phyloP scores from a whole-genome alignment of 2,113 vertebrate species.

The Mystacornis crossleyi region DNA sequence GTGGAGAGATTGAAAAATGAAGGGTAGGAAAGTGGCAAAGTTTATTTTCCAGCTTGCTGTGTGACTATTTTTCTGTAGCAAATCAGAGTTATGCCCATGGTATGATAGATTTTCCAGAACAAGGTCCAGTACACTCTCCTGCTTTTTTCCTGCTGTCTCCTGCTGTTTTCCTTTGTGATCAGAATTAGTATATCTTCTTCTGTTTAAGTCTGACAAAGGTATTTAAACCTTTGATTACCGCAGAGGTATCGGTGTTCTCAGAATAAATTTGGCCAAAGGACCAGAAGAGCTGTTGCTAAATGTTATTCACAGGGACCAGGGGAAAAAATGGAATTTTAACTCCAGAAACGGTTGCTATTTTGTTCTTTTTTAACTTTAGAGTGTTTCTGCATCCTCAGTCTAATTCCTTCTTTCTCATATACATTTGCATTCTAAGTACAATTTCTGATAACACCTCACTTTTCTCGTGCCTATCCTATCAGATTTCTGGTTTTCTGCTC shows the following conservation, averaged over 20 bases:
- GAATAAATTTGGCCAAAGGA: background rate
- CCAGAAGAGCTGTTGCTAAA: background rate
- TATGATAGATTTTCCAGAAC: background rate
- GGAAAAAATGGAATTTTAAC: background rate
- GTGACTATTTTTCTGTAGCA: background rate
- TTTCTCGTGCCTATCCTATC: background rate
- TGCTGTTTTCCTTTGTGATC: background rate
- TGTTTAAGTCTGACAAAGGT: background rate
- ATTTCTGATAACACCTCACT: background rate
- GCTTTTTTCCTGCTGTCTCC: background rate
- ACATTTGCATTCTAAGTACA: background rate
- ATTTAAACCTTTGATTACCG: background rate
- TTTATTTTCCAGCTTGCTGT: background rate
- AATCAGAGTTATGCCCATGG: background rate
- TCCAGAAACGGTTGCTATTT: background rate
- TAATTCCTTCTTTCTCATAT: background rate
- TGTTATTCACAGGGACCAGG: background rate
- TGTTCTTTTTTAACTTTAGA: background rate
- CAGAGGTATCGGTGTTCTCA: background rate
- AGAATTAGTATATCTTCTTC: background rate
- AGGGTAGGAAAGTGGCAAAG: background rate
- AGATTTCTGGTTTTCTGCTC: background rate
- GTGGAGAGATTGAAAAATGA: background rate
- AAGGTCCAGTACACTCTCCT: background rate
- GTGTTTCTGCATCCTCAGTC: fast-evolving